phyloP scores from a whole-genome alignment of 2,113 vertebrate genomes.

The Lampris incognitus region DNA sequence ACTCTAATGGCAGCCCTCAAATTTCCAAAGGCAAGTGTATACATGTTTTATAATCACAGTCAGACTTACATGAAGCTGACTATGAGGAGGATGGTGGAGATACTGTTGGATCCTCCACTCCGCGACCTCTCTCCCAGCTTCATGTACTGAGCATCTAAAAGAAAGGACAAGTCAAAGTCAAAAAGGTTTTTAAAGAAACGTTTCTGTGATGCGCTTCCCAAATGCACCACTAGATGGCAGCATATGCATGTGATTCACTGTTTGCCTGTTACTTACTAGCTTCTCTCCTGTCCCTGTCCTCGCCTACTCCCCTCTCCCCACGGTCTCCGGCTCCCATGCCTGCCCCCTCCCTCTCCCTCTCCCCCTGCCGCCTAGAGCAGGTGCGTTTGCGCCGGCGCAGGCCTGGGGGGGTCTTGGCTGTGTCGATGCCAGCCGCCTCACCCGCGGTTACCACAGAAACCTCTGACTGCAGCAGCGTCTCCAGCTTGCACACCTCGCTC shows the following conservation, averaged over 20 bases:
- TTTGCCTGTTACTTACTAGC: slow-evolving; percentile 54
- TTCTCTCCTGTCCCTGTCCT: slow-evolving; percentile 73
- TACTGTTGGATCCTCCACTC: slow-evolving; percentile 69
- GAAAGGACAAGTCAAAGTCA: not conserved
- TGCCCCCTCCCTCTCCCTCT: slow-evolving; percentile 74
- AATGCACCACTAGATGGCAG: slow-evolving; percentile 50
- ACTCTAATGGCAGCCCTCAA: too few species aligned
- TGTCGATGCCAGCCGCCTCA: slow-evolving; percentile 77
- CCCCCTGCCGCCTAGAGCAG: slow-evolving; percentile 83
- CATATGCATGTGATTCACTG: not conserved
- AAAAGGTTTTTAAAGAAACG: not conserved
- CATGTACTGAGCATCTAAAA: slow-evolving; percentile 70
- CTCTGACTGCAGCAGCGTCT: slow-evolving; percentile 86
- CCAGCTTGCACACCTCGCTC: slow-evolving; percentile 87
- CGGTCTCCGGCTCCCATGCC: slow-evolving; percentile 60
- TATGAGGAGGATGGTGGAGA: slow-evolving; percentile 88
- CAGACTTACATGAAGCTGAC: slow-evolving; percentile 90
- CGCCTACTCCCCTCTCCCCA: slow-evolving; percentile 74
- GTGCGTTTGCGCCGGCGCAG: slow-evolving; percentile 87
- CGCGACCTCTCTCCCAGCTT: slow-evolving; percentile 73
- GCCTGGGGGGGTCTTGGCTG: slow-evolving; percentile 74
- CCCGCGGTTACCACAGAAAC: slow-evolving; percentile 85
- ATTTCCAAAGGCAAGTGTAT: not conserved
- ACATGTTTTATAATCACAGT: not conserved
- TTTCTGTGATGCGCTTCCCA: not conserved